These are phyloP conservation scores for Uropsilus gracilis DNA, from an alignment of 2,113 vertebrate species.

Conservation along the genomic window DNA sequence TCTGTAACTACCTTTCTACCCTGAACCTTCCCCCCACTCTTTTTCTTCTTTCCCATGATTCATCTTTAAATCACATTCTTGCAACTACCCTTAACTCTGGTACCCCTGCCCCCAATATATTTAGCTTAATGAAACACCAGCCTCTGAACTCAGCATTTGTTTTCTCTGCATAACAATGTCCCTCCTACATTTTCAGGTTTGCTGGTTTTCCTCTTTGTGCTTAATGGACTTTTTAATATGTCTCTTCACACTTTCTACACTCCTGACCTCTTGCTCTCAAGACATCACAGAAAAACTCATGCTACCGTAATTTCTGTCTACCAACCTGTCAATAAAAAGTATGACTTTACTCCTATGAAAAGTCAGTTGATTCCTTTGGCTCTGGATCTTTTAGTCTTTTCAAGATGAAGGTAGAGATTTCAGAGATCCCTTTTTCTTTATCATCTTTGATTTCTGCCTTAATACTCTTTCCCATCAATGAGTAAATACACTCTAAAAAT, in stretches of 20 bases:
- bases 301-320: background rate
- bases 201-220: background rate
- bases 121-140: background rate
- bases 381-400: background rate
- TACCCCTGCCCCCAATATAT: rapidly evolving
- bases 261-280: background rate
- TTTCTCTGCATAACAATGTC: background rate
- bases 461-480: background rate
- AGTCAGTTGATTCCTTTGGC: background rate
- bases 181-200: background rate
- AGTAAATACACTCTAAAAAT: background rate
- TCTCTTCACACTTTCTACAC: background rate
- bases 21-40: no score
- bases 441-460: background rate
- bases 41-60: background rate
- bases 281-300: background rate
- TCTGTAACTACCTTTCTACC: background rate
- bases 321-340: background rate
- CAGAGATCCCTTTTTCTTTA: background rate
- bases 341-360: background rate
- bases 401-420: background rate
- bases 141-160: background rate
- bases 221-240: background rate
- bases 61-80: background rate
- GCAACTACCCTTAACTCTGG: background rate